phyloP scores from a whole-genome alignment of 2,113 vertebrate genomes.

The Muntiacus reevesi region DNA sequence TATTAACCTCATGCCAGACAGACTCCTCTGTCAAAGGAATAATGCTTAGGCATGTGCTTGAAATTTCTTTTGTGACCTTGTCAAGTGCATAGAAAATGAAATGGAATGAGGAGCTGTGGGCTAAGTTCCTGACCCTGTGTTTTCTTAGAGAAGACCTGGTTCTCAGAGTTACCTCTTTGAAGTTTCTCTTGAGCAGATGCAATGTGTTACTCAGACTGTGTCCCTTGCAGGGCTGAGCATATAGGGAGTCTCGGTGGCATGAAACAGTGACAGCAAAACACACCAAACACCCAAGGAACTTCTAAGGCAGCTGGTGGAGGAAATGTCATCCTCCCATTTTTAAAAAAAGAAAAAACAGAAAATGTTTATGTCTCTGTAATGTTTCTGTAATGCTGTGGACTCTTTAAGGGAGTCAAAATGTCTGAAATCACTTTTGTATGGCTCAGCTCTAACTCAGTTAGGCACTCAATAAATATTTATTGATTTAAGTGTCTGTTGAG shows the following conservation, averaged over 20 bases:
- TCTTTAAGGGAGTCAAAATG: not conserved
- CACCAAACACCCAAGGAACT: not conserved
- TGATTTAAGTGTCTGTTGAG: constrained; percentile 10
- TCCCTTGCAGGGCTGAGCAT: not conserved
- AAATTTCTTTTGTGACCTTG: not conserved
- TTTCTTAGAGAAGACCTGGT: not conserved
- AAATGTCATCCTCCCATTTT: not conserved
- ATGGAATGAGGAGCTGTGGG: not conserved
- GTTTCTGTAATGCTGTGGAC: not conserved
- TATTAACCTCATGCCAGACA: not conserved
- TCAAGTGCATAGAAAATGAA: not conserved
- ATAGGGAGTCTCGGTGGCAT: not conserved
- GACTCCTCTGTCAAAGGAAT: not conserved
- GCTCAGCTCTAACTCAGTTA: not conserved
- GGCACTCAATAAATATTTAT: not conserved
- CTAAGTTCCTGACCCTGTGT: not conserved
- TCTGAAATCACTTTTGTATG: not conserved
- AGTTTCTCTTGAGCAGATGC: not conserved
- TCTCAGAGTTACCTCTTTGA: not conserved
- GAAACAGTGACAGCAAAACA: not conserved
- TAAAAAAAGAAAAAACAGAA: not conserved
- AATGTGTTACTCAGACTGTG: not conserved
- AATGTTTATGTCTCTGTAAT: not conserved
- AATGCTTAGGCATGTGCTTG: not conserved
- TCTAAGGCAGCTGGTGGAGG: not conserved